Evolutionary conservation across 2,797 vertebrate species (phyloP), one percentile per base, ranked within the genome.

Genomic region (Oryzias sinensis): DNA sequence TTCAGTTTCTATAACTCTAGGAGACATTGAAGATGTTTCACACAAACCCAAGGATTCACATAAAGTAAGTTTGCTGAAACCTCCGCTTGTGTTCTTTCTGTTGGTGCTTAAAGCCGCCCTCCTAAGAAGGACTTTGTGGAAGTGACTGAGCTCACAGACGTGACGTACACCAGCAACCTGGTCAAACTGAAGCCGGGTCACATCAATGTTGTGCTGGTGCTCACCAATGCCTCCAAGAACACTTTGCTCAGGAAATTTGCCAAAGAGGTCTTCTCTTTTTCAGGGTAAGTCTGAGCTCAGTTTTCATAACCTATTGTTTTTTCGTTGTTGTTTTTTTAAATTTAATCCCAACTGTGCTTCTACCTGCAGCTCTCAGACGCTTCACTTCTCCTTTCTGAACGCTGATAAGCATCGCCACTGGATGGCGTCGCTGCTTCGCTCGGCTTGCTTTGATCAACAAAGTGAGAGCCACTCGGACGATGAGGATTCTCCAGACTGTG

Each of bases 371-470:
- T 95, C 93, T 82, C 93, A 92, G 77, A 93, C 89, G 15, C 93
- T 98, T 7, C 97, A 98, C 68, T 98, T 97, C 90, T 98, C 96
- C 75, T 98, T 98, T 89, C 91, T 98, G 40, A 98, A 94, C 13
- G 88, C 94, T n/a, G 94, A 97, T 70, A 98, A 98, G 67, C 96
- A 98, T 85, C 74, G 71, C 0, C 90, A 90, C 20, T 98, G 96
- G 96, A 94, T 98, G 80, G 93, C 94, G 0, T 91, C 92, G 0
- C 87, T 98, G 46, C 53, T 97, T 25, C 90, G 88, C 62, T 93
- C 93, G 0, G 88, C 92, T 0, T 91, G 93, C 37, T 90, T 91
- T 0, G 80, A 81, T 0, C 86, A 87, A 4, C 87, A 87, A 0
- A 90, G 89, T 2, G 44, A 44, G 14, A 61, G 53, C 52, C 68